phyloP scores from a whole-genome alignment of 2,888 invertebrate species.

The Copidosoma aretas region DNA sequence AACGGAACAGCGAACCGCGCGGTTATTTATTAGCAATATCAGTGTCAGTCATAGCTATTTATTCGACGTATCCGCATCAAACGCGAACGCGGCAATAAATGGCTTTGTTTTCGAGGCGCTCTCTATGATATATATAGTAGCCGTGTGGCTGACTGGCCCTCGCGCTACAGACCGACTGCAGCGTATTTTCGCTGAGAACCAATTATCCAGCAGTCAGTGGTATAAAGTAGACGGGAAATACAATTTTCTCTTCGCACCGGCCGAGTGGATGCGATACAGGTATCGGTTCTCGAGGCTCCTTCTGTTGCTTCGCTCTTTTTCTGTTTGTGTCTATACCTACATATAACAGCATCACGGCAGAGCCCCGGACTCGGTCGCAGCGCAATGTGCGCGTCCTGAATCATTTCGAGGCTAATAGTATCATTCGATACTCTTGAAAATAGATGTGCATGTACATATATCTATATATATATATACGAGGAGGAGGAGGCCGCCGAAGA shows the following conservation, averaged over 20 bases:
- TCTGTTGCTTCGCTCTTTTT: slow-evolving; percentile 18
- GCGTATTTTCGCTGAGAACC: background rate
- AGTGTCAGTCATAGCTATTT: background rate
- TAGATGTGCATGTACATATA: no score
- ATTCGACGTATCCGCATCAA: background rate
- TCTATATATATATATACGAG: no score
- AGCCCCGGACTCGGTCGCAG: no score
- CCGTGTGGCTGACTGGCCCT: no score
- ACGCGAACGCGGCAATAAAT: background rate
- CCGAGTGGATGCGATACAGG: slow-evolving; percentile 7
- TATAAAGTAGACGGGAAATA: background rate
- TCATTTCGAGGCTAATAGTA: slow-evolving; percentile 38
- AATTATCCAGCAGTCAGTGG: background rate
- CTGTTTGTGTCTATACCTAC: no score
- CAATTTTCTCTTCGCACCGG: background rate
- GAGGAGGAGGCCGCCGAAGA: background rate
- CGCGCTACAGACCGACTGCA: background rate
- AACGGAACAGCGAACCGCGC: no score
- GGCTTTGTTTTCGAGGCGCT: background rate
- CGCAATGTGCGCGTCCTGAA: slow-evolving; percentile 8
- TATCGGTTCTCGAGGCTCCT: slow-evolving; percentile 10
- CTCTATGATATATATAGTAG: no score
- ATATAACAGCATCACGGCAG: background rate
- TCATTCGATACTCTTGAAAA: slow-evolving; percentile 32
- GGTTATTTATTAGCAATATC: slow-evolving; percentile 11